A percentile compares a stretch with the other conserved stretches of the same genome.
phyloP scores from a whole-genome alignment of 2,888 invertebrate genomes.

The Melinaea menophilus region DNA sequence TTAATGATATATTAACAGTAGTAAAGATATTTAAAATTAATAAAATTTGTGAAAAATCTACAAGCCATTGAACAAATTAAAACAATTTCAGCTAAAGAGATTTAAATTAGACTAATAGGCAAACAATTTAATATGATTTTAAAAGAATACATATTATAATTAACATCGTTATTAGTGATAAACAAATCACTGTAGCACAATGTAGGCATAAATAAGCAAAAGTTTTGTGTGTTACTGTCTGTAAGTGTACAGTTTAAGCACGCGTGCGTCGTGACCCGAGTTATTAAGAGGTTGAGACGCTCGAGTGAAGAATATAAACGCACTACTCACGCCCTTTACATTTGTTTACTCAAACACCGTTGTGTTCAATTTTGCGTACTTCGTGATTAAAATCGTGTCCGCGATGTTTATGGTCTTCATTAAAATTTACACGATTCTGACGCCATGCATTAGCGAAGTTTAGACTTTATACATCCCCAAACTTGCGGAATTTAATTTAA shows the following conservation, averaged over 20 bases:
- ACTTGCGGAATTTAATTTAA: conserved; percentile 21
- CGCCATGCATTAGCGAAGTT: conserved; percentile 17
- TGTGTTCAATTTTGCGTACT: conserved; percentile 2
- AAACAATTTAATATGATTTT: no score
- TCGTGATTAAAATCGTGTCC: conserved; percentile 26
- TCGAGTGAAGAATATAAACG: conserved; percentile 2
- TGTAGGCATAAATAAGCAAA: no score
- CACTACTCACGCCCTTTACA: not conserved
- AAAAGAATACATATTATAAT: no score
- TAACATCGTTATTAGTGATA: no score
- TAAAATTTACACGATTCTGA: conserved; percentile 24
- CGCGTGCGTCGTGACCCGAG: not conserved
- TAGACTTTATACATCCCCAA: conserved; percentile 15
- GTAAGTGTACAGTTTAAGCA: not conserved
- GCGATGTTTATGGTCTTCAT: conserved; percentile 26
- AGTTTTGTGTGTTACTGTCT: not conserved
- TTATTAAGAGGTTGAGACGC: not conserved
- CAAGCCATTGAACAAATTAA: no score
- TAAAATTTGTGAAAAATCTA: no score
- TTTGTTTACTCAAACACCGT: not conserved
- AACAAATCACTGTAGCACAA: no score
- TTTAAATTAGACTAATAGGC: no score
- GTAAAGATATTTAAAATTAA: no score
- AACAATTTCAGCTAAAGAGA: no score
- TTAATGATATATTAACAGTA: no score